Evolutionary conservation across 2,797 vertebrate species (phyloP).

Genomic region (Liasis olivaceus): DNA sequence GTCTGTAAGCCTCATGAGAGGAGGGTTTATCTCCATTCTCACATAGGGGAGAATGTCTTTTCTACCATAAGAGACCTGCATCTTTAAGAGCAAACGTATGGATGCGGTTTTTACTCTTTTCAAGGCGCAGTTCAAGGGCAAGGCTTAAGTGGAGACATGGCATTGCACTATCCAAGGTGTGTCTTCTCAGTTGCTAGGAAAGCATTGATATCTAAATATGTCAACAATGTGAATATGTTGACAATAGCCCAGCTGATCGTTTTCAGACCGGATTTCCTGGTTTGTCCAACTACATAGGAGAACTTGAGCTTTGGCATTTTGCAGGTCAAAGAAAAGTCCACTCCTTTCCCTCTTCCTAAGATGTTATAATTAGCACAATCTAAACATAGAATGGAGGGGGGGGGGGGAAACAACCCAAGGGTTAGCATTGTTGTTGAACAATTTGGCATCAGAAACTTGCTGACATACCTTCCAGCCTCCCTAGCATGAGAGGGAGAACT

Average conservation of each 20-base stretch:
- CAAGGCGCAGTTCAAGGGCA: background rate
- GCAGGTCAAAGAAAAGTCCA: background rate
- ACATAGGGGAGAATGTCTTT: background rate
- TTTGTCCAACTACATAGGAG: background rate
- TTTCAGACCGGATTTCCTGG: slow-evolving; percentile 8
- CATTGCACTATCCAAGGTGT: background rate
- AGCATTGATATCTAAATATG: slow-evolving; percentile 32
- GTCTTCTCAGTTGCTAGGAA: slow-evolving; percentile 36
- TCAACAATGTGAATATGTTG: background rate
- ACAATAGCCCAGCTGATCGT: background rate
- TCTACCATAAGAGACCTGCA: background rate
- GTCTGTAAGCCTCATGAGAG: background rate
- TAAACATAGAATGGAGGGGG: background rate
- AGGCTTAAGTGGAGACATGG: slow-evolving; percentile 33
- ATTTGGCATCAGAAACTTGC: background rate
- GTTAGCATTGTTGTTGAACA: background rate
- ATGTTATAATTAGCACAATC: background rate
- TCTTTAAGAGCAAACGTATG: background rate
- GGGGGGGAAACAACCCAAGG: background rate
- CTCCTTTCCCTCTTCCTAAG: background rate
- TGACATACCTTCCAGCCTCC: background rate
- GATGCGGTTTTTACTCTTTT: too few species aligned
- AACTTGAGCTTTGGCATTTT: background rate
- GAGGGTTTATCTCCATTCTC: background rate
- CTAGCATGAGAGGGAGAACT: background rate